Conservation (phyloP, 2,113 vertebrate species). For the Malurus melanocephalus region DNA sequence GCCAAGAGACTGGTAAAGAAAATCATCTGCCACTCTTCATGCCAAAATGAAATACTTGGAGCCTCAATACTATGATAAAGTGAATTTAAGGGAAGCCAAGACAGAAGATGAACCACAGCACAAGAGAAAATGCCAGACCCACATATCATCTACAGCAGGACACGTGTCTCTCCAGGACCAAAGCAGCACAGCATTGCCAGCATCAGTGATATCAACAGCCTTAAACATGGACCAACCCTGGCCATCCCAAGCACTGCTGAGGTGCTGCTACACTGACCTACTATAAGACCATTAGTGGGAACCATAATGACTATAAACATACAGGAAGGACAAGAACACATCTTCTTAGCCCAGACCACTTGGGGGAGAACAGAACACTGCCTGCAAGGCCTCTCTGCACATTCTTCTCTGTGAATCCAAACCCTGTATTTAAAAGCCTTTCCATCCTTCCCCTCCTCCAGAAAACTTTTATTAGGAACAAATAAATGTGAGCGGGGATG, state of each 20-base stretch:
- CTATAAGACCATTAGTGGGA: neutral
- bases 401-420: neutral
- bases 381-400: rapidly evolving
- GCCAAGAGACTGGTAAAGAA: neutral
- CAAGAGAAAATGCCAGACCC: neutral
- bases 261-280: rapidly evolving
- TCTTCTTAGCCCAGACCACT: neutral
- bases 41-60: neutral
- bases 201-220: neutral
- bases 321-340: neutral
- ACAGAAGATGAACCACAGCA: neutral
- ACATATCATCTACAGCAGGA: neutral
- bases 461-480: neutral
- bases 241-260: neutral
- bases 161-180: neutral
- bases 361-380: neutral
- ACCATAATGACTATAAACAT: neutral
- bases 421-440: neutral
- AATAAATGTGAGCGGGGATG: neutral
- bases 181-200: rapidly evolving
- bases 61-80: neutral
- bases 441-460: neutral
- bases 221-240: rapidly evolving
- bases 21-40: neutral
- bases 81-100: neutral